phyloP scores from a whole-genome alignment of 2,888 invertebrate genomes.

The Syritta pipiens region DNA sequence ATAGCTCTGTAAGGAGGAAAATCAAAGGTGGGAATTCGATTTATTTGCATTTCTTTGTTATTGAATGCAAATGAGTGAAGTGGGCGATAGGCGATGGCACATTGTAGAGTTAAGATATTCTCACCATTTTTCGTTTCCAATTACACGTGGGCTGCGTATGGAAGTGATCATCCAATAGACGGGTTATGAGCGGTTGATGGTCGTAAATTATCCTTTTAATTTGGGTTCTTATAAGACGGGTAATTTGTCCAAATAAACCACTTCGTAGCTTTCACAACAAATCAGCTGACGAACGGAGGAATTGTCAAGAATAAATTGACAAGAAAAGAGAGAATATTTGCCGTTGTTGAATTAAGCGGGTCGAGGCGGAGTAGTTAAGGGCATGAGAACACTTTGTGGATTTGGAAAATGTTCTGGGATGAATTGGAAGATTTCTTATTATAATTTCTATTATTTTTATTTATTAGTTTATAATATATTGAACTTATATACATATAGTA shows the following conservation, averaged over 20 bases:
- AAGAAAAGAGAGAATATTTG: background rate
- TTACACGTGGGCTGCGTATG: constrained; percentile 3
- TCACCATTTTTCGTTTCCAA: constrained; percentile 60
- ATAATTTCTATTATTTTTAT: no score
- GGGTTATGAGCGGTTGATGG: background rate
- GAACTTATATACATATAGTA: no score
- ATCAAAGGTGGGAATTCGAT: no score
- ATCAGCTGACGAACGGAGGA: constrained; percentile 55
- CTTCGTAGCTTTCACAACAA: constrained; percentile 66
- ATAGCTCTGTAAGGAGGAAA: constrained; percentile 79
- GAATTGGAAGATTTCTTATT: no score
- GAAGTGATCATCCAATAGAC: constrained; percentile 33
- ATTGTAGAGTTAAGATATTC: background rate
- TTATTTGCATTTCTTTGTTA: constrained; percentile 23
- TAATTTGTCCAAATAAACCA: constrained; percentile 55
- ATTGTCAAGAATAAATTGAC: constrained; percentile 6
- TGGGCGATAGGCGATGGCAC: constrained; percentile 8
- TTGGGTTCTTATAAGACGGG: constrained; percentile 16
- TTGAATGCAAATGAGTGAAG: background rate
- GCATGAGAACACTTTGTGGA: no score
- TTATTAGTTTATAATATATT: no score
- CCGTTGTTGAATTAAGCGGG: no score
- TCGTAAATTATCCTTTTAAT: constrained; percentile 9
- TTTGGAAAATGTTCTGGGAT: no score
- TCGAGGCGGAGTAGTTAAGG: no score